phyloP scores from a whole-genome alignment of 2,888 invertebrate species.

The Eulithis testata region DNA sequence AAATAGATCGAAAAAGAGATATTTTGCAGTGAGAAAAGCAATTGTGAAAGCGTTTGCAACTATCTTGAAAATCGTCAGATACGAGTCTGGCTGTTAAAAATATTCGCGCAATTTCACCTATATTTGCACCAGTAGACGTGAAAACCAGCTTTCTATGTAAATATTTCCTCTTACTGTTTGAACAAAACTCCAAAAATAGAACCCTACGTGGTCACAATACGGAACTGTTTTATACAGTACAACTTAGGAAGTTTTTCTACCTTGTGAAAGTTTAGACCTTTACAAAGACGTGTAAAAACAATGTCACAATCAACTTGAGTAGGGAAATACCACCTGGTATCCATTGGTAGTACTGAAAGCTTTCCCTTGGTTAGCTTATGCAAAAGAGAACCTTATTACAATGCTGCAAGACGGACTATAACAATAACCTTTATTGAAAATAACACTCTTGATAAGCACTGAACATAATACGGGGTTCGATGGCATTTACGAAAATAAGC shows the following conservation, averaged over 20 bases:
- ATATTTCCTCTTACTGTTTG: background rate
- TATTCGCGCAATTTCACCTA: too few species aligned
- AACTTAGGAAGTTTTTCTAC: background rate
- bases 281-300: conserved; percentile 9
- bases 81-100: too few species aligned
- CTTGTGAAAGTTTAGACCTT: conserved; percentile 3
- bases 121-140: too few species aligned
- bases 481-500: conserved; percentile 12
- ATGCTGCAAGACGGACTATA: conserved; percentile 3
- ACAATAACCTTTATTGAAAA: background rate
- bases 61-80: too few species aligned
- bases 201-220: conserved; percentile 5
- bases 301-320: conserved; percentile 20
- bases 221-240: conserved; percentile 1
- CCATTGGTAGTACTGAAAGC: conserved; percentile 1
- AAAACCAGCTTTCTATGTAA: background rate
- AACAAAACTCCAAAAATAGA: conserved; percentile 1
- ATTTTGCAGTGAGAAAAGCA: too few species aligned
- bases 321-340: conserved; percentile 20
- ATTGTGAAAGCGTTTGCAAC: too few species aligned
- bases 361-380: background rate
- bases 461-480: background rate
- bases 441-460: conserved; percentile 5
- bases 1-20: too few species aligned
- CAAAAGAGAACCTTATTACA: conserved; percentile 11